Evolutionary conservation across 2,113 vertebrate species (phyloP), one percentile per base, ranked within the genome.

Genomic region (Vulpes vulpes): DNA sequence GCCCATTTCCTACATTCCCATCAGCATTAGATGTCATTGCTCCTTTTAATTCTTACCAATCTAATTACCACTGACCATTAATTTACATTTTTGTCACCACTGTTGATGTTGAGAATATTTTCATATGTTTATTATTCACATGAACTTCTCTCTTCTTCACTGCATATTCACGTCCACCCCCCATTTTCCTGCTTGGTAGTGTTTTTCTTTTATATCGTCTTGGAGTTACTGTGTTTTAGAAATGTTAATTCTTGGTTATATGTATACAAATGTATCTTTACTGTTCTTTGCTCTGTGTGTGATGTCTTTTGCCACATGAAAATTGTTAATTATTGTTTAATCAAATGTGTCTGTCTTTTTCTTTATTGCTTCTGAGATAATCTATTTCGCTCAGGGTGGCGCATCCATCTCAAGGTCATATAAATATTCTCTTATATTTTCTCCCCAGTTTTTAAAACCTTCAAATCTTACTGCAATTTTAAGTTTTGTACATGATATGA

Each of bases 321-420:
- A 93, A 73, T 69, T 96, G 53, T 95, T 94, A 94, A 69, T 97
- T 94, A 62, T 93, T 74, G n/a, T 90, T 85, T 80, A 96, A 84
- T 84, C 74, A 83, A 87, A 62, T 64, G 8, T 79, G 6, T 89
- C 20, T 95, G 30, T 93, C 53, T 62, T 95, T 94, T 89, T 32
- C 49, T 71, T 59, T 93, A 69, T 97, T 92, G 51, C 17, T 92
- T 78, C 67, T 84, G 49, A 95, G 30, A 51, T 96, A 64, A 87
- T 51, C 32, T 81, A 30, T 71, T 94, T 82, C 92, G 35, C 17
- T 89, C 5, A 81, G 6, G 19, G 8, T 62, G 32, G 11, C 79
- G 20, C 6, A 1, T 23, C 23, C 62, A 79, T 30, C 25, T 43
- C 43, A 69, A 49, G 51, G 35, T 80, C 49, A 79, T 82, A 27